Evolutionary conservation across 2,888 invertebrate species (phyloP).

Genomic region (Xiphydria camelus): DNA sequence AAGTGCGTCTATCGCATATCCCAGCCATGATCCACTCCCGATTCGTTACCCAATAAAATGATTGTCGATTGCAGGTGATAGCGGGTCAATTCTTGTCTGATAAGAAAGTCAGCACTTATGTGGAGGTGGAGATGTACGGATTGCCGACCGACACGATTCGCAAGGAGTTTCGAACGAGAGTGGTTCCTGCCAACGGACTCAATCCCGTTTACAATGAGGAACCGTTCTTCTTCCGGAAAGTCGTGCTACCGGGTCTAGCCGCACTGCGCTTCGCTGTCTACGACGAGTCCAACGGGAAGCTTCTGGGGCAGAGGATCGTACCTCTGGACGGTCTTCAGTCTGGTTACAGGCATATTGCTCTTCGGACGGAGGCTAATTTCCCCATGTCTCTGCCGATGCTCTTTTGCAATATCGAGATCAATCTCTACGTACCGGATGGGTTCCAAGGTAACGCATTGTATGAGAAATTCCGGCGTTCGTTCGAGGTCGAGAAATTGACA

Average conservation of each 20-base stretch:
- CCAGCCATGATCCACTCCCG: too few species aligned
- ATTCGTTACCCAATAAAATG: too few species aligned
- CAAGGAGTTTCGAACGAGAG: constrained; percentile 94
- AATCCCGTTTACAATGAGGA: constrained; percentile 99
- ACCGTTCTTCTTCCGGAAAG: constrained; percentile 96
- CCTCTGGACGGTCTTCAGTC: constrained; percentile 97
- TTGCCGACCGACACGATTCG: constrained; percentile 98
- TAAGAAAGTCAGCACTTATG: constrained; percentile 98
- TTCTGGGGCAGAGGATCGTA: constrained; percentile 95
- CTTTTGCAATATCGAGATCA: constrained; percentile 98
- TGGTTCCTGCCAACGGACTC: constrained; percentile 96
- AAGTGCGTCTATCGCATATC: too few species aligned
- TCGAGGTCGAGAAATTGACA: too few species aligned
- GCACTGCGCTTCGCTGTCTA: constrained; percentile 97
- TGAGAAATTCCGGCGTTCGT: too few species aligned
- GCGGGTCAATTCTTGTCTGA: constrained; percentile 99
- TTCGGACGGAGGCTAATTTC: constrained; percentile 98
- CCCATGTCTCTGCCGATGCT: constrained; percentile 98
- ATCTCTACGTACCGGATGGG: constrained; percentile 99
- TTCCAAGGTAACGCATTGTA: constrained; percentile 84
- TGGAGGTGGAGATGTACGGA: constrained; percentile 98
- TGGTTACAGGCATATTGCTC: constrained; percentile 95
- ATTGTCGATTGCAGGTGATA: constrained; percentile 84
- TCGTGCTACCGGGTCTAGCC: constrained; percentile 96
- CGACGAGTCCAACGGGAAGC: constrained; percentile 90